Conservation (phyloP, 2,888 invertebrate genomes). For the Sabellastarte sp. region DNA sequence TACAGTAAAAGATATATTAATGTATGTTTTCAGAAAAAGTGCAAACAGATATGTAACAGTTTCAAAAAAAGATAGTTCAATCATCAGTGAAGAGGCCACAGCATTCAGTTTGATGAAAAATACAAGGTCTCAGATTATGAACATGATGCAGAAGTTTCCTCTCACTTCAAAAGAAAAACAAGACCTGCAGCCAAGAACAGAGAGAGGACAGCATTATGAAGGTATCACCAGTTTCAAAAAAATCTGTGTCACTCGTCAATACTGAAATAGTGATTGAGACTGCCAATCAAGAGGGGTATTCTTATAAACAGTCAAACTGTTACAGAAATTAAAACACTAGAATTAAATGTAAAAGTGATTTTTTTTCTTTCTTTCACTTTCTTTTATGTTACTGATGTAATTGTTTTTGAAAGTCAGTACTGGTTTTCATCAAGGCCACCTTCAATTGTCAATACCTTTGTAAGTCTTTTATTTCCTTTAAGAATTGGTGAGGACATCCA, state of each 20-base stretch:
- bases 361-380: too few species aligned
- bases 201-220: conserved; percentile 66
- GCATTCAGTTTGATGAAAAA: conserved; percentile 68
- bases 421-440: too few species aligned
- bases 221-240: too few species aligned
- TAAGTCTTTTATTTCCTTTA: too few species aligned
- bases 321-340: too few species aligned
- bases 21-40: conserved; percentile 63
- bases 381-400: too few species aligned
- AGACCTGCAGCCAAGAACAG: conserved; percentile 70
- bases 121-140: conserved; percentile 68
- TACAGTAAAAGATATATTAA: too few species aligned
- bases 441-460: too few species aligned
- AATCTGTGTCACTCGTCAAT: too few species aligned
- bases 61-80: conserved; percentile 68
- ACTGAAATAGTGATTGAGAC: background rate
- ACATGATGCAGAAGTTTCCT: conserved; percentile 69
- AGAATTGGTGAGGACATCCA: conserved; percentile 61
- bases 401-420: too few species aligned
- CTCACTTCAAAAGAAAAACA: conserved; percentile 72
- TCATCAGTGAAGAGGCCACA: conserved; percentile 65
- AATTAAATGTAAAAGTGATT: too few species aligned
- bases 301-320: too few species aligned
- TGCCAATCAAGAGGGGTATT: background rate
- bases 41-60: conserved; percentile 71